Evolutionary conservation across 2,888 invertebrate species (phyloP).

Genomic region (Thecophora atra): DNA sequence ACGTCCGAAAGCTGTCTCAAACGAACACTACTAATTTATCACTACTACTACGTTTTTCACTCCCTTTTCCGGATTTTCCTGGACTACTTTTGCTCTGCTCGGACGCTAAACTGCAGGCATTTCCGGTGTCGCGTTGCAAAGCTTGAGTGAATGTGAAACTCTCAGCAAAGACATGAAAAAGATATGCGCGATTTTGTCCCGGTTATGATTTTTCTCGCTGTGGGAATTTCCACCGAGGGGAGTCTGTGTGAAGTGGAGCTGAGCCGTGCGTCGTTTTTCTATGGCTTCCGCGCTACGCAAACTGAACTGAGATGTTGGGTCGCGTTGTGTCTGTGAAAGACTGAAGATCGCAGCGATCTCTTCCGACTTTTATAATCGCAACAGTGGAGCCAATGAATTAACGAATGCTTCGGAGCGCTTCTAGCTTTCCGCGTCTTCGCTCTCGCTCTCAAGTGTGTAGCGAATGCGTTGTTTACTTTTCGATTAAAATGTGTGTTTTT

Average conservation of each 20-base stretch:
- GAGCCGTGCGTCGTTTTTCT: neutral
- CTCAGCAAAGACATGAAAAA: constrained; percentile 21
- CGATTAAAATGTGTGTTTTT: neutral
- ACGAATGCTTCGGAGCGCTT: neutral
- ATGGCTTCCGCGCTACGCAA: neutral
- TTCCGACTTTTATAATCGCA: constrained; percentile 21
- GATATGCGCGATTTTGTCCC: neutral
- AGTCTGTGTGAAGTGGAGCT: too few species aligned
- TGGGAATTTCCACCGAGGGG: too few species aligned
- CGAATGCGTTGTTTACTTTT: neutral
- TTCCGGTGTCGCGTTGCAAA: constrained; percentile 17
- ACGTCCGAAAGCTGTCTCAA: neutral
- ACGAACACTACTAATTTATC: neutral
- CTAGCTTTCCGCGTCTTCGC: neutral
- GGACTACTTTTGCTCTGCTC: constrained; percentile 12
- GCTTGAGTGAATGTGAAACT: constrained; percentile 25
- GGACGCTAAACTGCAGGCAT: constrained; percentile 45
- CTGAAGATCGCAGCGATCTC: constrained; percentile 11
- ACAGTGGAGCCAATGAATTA: constrained; percentile 6
- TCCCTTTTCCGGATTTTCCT: neutral
- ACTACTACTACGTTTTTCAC: neutral
- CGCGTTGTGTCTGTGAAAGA: constrained; percentile 8
- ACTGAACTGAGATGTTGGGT: neutral
- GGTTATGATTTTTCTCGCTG: neutral
- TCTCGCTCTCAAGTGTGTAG: too few species aligned